phyloP scores from a whole-genome alignment of 2,888 invertebrate species.

The Crossocerus cetratus region DNA sequence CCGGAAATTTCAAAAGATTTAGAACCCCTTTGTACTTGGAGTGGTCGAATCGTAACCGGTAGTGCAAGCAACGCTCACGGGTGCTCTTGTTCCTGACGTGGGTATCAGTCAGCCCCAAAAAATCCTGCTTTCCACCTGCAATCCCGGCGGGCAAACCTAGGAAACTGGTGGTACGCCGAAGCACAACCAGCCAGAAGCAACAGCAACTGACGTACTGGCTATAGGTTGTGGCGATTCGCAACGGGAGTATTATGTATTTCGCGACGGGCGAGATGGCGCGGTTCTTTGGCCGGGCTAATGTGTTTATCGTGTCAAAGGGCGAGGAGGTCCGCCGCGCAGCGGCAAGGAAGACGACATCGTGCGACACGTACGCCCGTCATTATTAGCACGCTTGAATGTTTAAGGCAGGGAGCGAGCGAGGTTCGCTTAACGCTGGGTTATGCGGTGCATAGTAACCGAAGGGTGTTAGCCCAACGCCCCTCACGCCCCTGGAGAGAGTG shows the following conservation, averaged over 20 bases:
- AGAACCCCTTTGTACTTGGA: too few species aligned
- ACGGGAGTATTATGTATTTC: constrained; percentile 1
- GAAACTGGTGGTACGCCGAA: not conserved
- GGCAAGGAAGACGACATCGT: not conserved
- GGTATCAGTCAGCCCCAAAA: not conserved
- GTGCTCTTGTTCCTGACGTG: too few species aligned
- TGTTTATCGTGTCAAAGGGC: constrained; percentile 7
- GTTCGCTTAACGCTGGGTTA: constrained; percentile 8
- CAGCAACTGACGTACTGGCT: not conserved
- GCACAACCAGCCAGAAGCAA: not conserved
- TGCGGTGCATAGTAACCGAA: constrained; percentile 19
- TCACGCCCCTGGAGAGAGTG: too few species aligned
- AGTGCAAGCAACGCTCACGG: too few species aligned
- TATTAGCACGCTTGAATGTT: constrained; percentile 23
- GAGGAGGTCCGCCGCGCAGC: not conserved
- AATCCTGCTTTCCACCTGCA: not conserved
- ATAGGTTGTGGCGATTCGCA: not conserved
- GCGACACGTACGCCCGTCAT: constrained; percentile 1
- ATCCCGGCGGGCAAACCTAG: not conserved
- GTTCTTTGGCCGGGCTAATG: not conserved
- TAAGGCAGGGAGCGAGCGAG: not conserved
- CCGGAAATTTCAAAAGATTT: too few species aligned
- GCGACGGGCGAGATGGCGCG: not conserved
- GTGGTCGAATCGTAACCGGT: too few species aligned
- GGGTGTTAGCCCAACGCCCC: constrained; percentile 8